These are phyloP conservation scores for Diplodus puntazzo DNA, from an alignment of 2,797 vertebrate genomes.

Conservation along the genomic window DNA sequence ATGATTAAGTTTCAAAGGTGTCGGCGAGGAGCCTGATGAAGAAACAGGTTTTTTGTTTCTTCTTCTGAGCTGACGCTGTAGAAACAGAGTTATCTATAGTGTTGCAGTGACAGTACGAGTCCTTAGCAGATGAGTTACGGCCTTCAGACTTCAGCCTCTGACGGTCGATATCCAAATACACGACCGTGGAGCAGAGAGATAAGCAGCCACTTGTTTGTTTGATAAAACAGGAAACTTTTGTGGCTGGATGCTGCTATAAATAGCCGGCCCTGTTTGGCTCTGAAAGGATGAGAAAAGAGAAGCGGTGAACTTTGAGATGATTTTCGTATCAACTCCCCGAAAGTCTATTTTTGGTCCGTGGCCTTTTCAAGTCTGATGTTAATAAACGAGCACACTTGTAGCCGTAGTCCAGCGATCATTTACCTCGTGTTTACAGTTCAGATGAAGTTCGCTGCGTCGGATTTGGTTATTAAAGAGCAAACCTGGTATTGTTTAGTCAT, in stretches of 20 bases:
- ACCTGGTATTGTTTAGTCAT: conserved; percentile 7
- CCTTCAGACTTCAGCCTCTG: conserved; percentile 34
- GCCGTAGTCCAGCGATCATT: conserved; percentile 26
- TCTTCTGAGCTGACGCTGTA: background rate
- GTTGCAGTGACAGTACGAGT: conserved; percentile 11
- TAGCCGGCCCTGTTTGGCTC: conserved; percentile 47
- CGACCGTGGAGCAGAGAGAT: conserved; percentile 54
- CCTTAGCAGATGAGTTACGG: background rate
- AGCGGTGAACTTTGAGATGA: conserved; percentile 44
- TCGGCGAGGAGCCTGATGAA: background rate
- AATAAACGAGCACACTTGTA: conserved; percentile 10
- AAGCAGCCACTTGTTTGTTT: conserved; percentile 55
- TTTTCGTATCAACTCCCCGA: conserved; percentile 18
- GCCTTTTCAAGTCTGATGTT: conserved; percentile 43
- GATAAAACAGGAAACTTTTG: conserved; percentile 67
- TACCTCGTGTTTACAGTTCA: conserved; percentile 34
- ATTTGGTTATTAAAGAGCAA: conserved; percentile 11
- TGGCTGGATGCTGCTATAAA: conserved; percentile 59
- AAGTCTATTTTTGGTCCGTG: conserved; percentile 54
- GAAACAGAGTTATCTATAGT: conserved; percentile 22
- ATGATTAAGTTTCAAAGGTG: conserved; percentile 46
- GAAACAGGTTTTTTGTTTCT: background rate
- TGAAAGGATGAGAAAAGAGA: conserved; percentile 60
- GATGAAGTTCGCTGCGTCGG: conserved; percentile 37
- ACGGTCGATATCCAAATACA: conserved; percentile 41